A percentile compares a stretch with the other conserved stretches of the same genome.
phyloP scores from a whole-genome alignment of 2,888 invertebrate genomes.

The Athripsodes cinereus region DNA sequence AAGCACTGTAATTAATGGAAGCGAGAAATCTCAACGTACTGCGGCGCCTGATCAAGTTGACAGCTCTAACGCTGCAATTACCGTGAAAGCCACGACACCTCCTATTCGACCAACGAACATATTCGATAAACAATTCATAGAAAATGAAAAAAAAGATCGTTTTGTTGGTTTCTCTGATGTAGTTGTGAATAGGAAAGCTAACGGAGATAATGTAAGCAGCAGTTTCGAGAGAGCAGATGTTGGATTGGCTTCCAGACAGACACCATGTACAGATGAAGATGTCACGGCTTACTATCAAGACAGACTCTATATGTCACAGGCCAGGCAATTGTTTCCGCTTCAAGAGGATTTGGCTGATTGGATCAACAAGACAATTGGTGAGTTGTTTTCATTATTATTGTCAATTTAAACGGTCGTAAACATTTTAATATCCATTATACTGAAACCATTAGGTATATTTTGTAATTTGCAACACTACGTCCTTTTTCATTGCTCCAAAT shows the following conservation, averaged over 20 bases:
- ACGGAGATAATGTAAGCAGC: background rate
- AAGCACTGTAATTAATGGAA: background rate
- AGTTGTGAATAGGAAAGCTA: slow-evolving; percentile 43
- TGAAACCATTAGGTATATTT: too few species aligned
- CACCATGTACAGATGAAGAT: slow-evolving; percentile 53
- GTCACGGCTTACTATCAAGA: slow-evolving; percentile 61
- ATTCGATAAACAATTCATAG: slow-evolving; percentile 14
- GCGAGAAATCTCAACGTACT: background rate
- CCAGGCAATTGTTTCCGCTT: slow-evolving; percentile 71
- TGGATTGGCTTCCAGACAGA: slow-evolving; percentile 45
- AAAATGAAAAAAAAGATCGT: slow-evolving; percentile 28
- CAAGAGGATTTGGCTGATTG: slow-evolving; percentile 85
- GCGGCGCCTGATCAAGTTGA: background rate
- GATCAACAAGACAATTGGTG: slow-evolving; percentile 80
- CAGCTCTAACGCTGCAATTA: background rate
- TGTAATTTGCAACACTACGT: too few species aligned
- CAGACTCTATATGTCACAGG: slow-evolving; percentile 68
- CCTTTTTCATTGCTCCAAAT: too few species aligned
- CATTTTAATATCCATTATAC: too few species aligned
- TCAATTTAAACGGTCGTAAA: too few species aligned
- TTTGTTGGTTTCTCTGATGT: slow-evolving; percentile 42
- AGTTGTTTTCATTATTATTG: too few species aligned
- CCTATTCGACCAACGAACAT: background rate
- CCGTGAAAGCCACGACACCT: background rate
- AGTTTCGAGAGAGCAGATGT: slow-evolving; percentile 46